Base-by-base conservation (phyloP, 92 coral and sea anemone genomes). In the Epizoanthus fatuus region DNA sequence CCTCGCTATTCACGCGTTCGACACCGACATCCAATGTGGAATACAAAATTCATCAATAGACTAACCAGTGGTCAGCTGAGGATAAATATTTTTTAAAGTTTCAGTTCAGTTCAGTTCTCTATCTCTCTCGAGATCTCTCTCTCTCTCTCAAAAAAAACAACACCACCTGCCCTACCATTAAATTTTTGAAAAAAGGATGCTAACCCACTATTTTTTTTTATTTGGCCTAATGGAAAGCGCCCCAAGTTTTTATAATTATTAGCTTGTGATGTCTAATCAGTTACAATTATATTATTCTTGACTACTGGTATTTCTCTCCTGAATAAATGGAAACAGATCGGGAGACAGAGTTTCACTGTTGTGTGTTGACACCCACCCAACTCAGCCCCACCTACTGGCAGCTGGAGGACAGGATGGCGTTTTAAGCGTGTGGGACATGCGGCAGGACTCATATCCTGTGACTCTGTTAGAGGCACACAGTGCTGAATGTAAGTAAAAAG, bases 331-430 rank as follows among this genome's bases (percentile, higher is more conserved):
- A 68, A 13, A 69, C 85, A 97, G 99, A 52, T 93, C 97, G 22
- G 99, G 99, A 35, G 97, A 95, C 75, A 90, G 98, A 55, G 99
- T 97, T 55, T 94, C 99, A 0, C 72, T 97, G 72, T 73, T 97
- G 75, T 95, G 99, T 70, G 87, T 97, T 15, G 99, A 93, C 78
- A 97, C 96, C 70, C 99, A 97, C 82, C 99, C 98, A 40, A 95
- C 94, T 1, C 99, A 97, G 72, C 95, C 98, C 3, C 99, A 97
- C 84, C 88, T 97, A 37, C 89, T 97, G 54, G 99, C 98, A 37
- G 94, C 99, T 2, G 99, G 99, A 62, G 98, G 99, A 3, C 99
- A 97, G 56, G 99, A 97, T 85, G 99, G 98, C 6, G 95, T 97
- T 0, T 86, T 97, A 58, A 95, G 99, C 55, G 87, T 97, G 38